Percentiles rank a stretch among this genome's conserved stretches.
phyloP scores from a whole-genome alignment of 2,797 vertebrate species.

The Falco concolor region DNA sequence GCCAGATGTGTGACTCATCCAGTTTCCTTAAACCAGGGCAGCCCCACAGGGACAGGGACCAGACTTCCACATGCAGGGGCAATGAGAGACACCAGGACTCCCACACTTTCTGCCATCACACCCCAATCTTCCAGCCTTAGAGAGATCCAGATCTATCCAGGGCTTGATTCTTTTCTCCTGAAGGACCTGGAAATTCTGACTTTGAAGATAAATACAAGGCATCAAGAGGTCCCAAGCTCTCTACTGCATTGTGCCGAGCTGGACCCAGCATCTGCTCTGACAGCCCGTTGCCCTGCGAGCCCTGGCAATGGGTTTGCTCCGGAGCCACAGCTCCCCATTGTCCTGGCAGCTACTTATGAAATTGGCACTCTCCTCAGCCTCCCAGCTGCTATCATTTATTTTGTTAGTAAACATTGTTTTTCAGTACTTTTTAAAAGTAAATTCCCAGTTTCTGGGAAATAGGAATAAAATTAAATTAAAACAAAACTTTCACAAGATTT shows the following conservation, averaged over 20 bases:
- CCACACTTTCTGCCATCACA: neutral
- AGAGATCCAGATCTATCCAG: neutral
- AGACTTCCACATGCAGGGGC: fast-evolving
- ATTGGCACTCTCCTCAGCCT: neutral
- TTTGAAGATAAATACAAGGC: neutral
- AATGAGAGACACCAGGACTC: neutral
- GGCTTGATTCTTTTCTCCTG: neutral
- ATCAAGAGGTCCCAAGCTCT: neutral
- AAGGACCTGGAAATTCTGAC: neutral
- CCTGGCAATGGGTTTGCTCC: neutral
- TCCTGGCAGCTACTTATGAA: conserved; percentile 15
- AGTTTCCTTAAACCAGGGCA: neutral
- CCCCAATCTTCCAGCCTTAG: neutral
- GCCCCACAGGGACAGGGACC: neutral
- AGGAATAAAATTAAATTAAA: conserved; percentile 1
- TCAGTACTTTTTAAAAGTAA: neutral
- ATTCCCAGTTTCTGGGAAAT: conserved; percentile 50
- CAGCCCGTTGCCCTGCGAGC: fast-evolving
- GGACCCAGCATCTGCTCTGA: fast-evolving
- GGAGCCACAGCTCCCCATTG: neutral
- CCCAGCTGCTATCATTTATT: conserved; percentile 45
- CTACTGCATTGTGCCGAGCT: neutral
- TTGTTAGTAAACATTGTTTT: neutral
- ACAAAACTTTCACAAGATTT: conserved; percentile 26
- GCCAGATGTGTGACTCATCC: neutral